Evolutionary conservation across 2,797 vertebrate species (phyloP), one percentile per base, ranked within the genome.

Genomic region (Acanthopagrus latus): DNA sequence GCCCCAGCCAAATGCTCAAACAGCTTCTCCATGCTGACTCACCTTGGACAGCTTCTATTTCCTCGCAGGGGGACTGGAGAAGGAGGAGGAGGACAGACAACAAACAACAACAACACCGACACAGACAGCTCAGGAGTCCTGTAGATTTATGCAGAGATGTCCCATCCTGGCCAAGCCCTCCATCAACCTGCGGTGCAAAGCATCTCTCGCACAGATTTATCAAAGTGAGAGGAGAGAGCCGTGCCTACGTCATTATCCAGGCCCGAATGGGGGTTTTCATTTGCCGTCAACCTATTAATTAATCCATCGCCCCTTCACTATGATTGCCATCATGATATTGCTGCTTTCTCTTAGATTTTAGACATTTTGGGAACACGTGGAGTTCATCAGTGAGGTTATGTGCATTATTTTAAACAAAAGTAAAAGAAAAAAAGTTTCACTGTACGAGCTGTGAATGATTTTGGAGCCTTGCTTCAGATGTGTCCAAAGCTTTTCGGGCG

Each of bases 21-120:
- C 86, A 88, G 87, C 84, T 73, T 86, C 82, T 86, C 47, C 0
- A 33, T 57, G 74, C 84, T 92, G 86, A 91, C 90, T 92, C 91
- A 92, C 89, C 88, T 86, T 83, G 80, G 82, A 90, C 70, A 81
- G 84, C 78, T 82, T 83, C 52, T 65, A 75, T 82, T 80, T 89
- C 81, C 74, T 83, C 48, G 27, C 71, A 72, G 67, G 82, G 33
- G 68, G 79, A 68, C 67, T 66, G 73, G 44, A 88, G 73, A 69
- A 86, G 74, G 67, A 86, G 29, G 33, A 33, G 65, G 62, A 80
- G 59, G 64, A 81, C 43, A 80, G 55, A 71, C 41, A 68, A 64
- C 65, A 73, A 70, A 67, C 76, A 82, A 51, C 56, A 73, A 5
- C 74, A 80, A n/a, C 67, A 75, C 59, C 67, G 75, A 70, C 11